These are phyloP conservation scores for Dusona sp. DNA, from an alignment of 2,888 invertebrate species.

Conservation along the genomic window DNA sequence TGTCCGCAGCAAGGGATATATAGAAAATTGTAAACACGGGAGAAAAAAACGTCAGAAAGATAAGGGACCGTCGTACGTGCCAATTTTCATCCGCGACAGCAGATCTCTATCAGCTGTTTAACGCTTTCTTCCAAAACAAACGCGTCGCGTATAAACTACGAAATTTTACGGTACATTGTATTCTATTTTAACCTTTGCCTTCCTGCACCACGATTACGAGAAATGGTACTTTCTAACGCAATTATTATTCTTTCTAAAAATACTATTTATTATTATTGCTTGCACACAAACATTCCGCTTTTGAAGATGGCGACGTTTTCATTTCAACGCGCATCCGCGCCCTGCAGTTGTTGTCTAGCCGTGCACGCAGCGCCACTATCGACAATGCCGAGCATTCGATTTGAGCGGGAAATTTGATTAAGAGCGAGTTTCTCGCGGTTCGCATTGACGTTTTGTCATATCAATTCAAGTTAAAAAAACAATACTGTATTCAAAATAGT, in stretches of 20 bases:
- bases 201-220: not conserved
- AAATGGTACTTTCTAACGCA: not conserved
- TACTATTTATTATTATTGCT: constrained; percentile 16
- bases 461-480: not conserved
- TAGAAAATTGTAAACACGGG: constrained; percentile 25
- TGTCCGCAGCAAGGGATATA: not conserved
- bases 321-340: not conserved
- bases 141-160: not conserved
- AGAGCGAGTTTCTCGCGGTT: not conserved
- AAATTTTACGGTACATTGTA: constrained; percentile 6
- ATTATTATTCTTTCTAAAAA: constrained; percentile 8
- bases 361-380: not conserved
- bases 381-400: not conserved
- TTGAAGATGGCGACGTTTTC: constrained; percentile 8
- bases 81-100: constrained; percentile 29
- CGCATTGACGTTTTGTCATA: not conserved
- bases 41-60: constrained; percentile 6
- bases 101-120: constrained; percentile 47
- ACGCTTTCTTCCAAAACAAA: not conserved
- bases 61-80: not conserved
- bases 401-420: not conserved
- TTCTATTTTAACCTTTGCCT: not conserved
- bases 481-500: too few relatives aligned
- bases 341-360: too few relatives aligned
- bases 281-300: not conserved